Evolutionary conservation across 2,113 vertebrate species (phyloP).

Genomic region (Corvus moneduloides): DNA sequence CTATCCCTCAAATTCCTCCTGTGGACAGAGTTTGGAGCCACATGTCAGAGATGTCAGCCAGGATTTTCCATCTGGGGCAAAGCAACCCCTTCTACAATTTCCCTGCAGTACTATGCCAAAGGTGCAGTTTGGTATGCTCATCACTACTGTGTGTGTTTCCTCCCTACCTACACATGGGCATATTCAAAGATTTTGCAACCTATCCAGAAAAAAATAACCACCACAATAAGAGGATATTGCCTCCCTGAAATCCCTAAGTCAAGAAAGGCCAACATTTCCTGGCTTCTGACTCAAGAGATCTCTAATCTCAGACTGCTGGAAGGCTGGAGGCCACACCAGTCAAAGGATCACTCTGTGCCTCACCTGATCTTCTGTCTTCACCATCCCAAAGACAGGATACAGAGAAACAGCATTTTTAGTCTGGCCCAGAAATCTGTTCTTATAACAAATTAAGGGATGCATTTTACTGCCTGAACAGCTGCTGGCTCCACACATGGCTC

Average conservation of each 20-base stretch:
- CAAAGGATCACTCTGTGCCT: not conserved
- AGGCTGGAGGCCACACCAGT: not conserved
- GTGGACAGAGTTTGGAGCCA: not conserved
- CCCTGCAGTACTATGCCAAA: not conserved
- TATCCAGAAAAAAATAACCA: not conserved
- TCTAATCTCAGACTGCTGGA: not conserved
- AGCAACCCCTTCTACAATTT: not conserved
- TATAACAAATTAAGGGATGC: not conserved
- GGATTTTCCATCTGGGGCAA: not conserved
- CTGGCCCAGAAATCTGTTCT: not conserved
- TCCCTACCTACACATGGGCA: not conserved
- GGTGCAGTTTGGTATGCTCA: not conserved
- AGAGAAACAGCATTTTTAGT: not conserved
- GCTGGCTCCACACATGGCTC: not conserved
- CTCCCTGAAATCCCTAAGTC: not conserved
- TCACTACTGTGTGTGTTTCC: not conserved
- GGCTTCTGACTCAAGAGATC: not conserved
- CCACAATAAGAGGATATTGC: not conserved
- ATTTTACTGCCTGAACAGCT: slow-evolving; percentile 11
- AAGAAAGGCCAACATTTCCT: not conserved
- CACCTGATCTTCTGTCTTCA: not conserved
- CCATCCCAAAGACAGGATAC: not conserved
- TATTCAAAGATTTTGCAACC: not conserved
- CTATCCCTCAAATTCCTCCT: not conserved
- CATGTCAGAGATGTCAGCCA: not conserved